Percentiles rank a stretch among this genome's conserved stretches.
Evolutionary conservation across 2,888 invertebrate species (phyloP).

Genomic region (Erannis defoliaria): DNA sequence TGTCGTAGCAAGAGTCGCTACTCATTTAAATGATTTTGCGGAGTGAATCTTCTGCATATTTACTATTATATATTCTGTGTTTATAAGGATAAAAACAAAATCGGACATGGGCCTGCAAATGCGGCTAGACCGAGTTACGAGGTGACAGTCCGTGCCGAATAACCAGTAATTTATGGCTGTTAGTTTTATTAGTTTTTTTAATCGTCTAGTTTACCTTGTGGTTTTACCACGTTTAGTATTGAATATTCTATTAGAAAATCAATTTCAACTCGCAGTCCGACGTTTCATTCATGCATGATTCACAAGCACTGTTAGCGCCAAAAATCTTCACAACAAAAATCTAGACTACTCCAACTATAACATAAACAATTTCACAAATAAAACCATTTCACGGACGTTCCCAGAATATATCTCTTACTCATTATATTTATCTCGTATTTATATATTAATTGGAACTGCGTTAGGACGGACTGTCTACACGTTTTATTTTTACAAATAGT

Average conservation of each 20-base stretch:
- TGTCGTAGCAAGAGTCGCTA: too few relatives aligned
- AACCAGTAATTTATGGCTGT: too few relatives aligned
- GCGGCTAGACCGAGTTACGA: too few relatives aligned
- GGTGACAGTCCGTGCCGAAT: too few relatives aligned
- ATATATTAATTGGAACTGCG: slow-evolving; percentile 41
- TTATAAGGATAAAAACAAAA: too few relatives aligned
- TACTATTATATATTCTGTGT: too few relatives aligned
- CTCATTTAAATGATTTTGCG: too few relatives aligned
- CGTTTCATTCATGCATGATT: slow-evolving; percentile 4
- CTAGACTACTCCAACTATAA: slow-evolving; percentile 14
- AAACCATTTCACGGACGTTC: slow-evolving; percentile 24
- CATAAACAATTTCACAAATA: slow-evolving; percentile 22
- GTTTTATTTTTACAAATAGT: slow-evolving; percentile 80
- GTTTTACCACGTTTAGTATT: background rate
- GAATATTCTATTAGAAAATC: background rate
- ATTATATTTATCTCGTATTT: slow-evolving; percentile 18
- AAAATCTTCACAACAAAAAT: slow-evolving; percentile 7
- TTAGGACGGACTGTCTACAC: slow-evolving; percentile 62
- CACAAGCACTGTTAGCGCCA: slow-evolving; percentile 1
- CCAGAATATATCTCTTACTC: slow-evolving; percentile 19
- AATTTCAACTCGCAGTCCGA: background rate
- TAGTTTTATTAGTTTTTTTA: too few relatives aligned
- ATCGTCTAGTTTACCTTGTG: too few relatives aligned
- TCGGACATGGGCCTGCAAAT: too few relatives aligned
- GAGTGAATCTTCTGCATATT: too few relatives aligned